A percentile compares a stretch with the other conserved stretches of the same genome.
phyloP scores from a whole-genome alignment of 2,113 vertebrate species.

The Thymallus thymallus region DNA sequence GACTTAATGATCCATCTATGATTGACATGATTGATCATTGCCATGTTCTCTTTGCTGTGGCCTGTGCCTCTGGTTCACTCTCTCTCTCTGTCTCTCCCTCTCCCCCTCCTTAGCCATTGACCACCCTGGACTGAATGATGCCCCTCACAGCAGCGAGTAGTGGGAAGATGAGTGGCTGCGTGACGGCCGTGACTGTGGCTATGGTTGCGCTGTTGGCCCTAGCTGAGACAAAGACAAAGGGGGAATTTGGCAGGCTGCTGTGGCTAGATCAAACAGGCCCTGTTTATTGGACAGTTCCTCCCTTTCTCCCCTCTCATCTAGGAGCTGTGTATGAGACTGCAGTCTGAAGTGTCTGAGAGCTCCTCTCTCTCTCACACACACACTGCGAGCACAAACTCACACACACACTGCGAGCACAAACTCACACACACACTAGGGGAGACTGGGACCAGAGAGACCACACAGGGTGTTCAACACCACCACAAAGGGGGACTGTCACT shows the following conservation, averaged over 20 bases:
- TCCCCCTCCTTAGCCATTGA: constrained; percentile 36
- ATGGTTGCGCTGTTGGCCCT: constrained; percentile 45
- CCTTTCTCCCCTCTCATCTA: constrained; percentile 54
- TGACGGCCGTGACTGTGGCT: constrained; percentile 59
- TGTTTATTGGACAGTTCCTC: constrained; percentile 68
- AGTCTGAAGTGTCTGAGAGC: constrained; percentile 61
- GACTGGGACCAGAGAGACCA: constrained; percentile 65
- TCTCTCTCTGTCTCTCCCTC: constrained; percentile 14
- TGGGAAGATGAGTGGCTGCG: constrained; percentile 61
- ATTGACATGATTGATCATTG: neutral
- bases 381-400: constrained; percentile 26
- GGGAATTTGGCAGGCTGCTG: constrained; percentile 66
- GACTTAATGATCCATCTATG: neutral
- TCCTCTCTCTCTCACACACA: constrained; percentile 30
- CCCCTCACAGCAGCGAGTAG: constrained; percentile 53
- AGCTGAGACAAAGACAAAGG: constrained; percentile 74
- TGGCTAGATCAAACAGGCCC: constrained; percentile 66
- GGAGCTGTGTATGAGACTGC: constrained; percentile 46
- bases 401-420: neutral
- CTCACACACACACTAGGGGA: constrained; percentile 43
- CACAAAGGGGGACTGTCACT: constrained; percentile 52
- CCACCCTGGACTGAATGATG: constrained; percentile 62
- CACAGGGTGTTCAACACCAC: constrained; percentile 55
- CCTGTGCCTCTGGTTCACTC: neutral
- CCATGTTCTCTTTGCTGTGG: neutral